Base-by-base conservation (phyloP, 2,797 vertebrate species). In the Lithobates pipiens region DNA sequence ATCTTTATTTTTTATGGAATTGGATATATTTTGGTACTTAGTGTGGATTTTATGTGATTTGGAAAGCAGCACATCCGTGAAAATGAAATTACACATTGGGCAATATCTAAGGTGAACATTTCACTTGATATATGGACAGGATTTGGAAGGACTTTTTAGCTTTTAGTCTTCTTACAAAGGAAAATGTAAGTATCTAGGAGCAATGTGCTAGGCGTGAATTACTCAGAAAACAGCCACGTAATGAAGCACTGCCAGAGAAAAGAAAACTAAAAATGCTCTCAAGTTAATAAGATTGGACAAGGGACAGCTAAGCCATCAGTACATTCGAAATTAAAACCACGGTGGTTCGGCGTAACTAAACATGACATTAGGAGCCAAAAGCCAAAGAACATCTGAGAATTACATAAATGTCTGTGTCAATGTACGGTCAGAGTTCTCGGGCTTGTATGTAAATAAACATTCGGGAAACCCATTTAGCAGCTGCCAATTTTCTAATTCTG, bases 201-300 rank as follows among this genome's bases (percentile, higher is more conserved):
- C 65, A 63, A 76, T 25, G 73, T 46, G 78, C 80, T 76, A 86
- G 75, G 65, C 36, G 44, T 39, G 84, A 76, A 81, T 86, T 77
- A 86, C 78, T 63, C 65, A 81, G 84, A 70, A 80, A 81, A 63
- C 72, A n/a, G 50, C 67, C 72, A 81, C 65, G 42, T 86, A 81
- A 65, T 61, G 46, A 81, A 82, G 65, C 73, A 21, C 32, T 80
- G 84, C 77, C 68, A 74, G 72, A 34, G 75, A 63, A 85, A 81
- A 81, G 70, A 74, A 75, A 79, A 32, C 39, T 57, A 65, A 6
- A 54, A 85, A 86, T 44, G 84, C 84, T 86, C 72, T 86, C 78
- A 86, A 81, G 73, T 81, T 86, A 86, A 86, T 86, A 86, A 72
- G 73, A 86, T 86, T 86, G 84, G 84, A 86, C 84, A 81, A 82